Conservation (phyloP, 2,797 vertebrate species). For the Pyrocephalus nanus region DNA sequence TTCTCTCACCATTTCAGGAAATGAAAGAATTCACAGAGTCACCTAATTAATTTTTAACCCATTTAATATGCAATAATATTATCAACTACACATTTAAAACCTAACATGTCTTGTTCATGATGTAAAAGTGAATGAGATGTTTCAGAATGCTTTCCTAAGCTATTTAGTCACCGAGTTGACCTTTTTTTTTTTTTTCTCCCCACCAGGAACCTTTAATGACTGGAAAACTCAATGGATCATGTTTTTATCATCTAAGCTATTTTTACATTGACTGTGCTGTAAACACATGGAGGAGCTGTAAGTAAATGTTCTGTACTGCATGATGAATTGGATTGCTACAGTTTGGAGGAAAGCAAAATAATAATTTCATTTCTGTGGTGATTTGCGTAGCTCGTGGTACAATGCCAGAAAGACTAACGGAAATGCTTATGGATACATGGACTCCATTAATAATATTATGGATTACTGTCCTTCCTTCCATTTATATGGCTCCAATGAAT, state of each 20-base stretch:
- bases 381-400: slow-evolving; percentile 80
- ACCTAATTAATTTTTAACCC: neutral
- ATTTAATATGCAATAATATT: neutral
- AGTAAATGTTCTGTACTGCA: slow-evolving; percentile 82
- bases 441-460: slow-evolving; percentile 93
- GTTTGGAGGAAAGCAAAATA: slow-evolving; percentile 87
- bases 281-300: slow-evolving; percentile 82
- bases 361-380: slow-evolving; percentile 82
- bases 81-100: neutral
- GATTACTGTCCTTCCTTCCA: slow-evolving; percentile 90
- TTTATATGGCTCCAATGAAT: slow-evolving; percentile 83
- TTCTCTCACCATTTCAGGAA: neutral
- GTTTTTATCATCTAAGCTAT: slow-evolving; percentile 74
- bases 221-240: slow-evolving; percentile 81
- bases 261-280: slow-evolving; percentile 78
- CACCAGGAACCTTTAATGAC: slow-evolving; percentile 78
- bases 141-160: neutral
- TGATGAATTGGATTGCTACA: slow-evolving; percentile 86
- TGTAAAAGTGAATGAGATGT: neutral
- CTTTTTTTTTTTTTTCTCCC: slow-evolving; percentile 27
- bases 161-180: slow-evolving; percentile 14
- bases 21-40: neutral
- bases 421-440: slow-evolving; percentile 89
- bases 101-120: neutral
- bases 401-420: slow-evolving; percentile 89